phyloP scores from a whole-genome alignment of 1,140 invertebrate species.

The Nixonia krombeini region DNA sequence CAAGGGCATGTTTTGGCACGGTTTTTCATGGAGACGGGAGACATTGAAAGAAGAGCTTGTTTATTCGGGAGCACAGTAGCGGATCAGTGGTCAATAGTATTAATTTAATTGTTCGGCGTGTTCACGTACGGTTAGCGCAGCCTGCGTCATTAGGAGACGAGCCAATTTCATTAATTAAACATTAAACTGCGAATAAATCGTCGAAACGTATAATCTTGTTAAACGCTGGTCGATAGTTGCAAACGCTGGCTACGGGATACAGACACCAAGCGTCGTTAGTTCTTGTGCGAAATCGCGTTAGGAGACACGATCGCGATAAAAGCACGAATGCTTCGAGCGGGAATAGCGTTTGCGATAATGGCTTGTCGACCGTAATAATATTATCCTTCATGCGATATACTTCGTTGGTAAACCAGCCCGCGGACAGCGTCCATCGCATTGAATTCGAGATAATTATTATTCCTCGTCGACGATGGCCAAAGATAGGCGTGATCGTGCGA shows the following conservation, averaged over 20 bases:
- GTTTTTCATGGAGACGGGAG: conserved; percentile 30
- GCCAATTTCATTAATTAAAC: background rate
- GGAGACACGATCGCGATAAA: conserved; percentile 41
- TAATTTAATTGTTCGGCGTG: too few relatives aligned
- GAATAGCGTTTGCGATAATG: conserved; percentile 41
- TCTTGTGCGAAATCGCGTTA: conserved; percentile 27
- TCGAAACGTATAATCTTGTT: conserved; percentile 10
- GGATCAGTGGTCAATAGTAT: too few relatives aligned
- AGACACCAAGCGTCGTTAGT: conserved; percentile 19
- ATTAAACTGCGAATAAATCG: conserved; percentile 1
- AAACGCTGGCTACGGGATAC: conserved; percentile 9
- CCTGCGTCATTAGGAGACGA: background rate
- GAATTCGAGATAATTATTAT: conserved; percentile 46
- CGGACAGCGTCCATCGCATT: conserved; percentile 45
- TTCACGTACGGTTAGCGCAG: too few relatives aligned
- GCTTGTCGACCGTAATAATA: conserved; percentile 43
- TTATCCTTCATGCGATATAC: conserved; percentile 42
- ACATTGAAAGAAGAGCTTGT: conserved; percentile 35
- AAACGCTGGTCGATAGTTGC: conserved; percentile 11
- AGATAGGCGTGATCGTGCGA: conserved; percentile 30
- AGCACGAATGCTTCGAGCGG: conserved; percentile 34
- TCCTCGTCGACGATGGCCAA: conserved; percentile 35
- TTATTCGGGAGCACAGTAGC: too few relatives aligned
- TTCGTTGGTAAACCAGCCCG: conserved; percentile 37
- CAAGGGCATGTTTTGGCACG: conserved; percentile 27